Conservation (phyloP, 2,113 vertebrate genomes). For the Acrocephalus arundinaceus region DNA sequence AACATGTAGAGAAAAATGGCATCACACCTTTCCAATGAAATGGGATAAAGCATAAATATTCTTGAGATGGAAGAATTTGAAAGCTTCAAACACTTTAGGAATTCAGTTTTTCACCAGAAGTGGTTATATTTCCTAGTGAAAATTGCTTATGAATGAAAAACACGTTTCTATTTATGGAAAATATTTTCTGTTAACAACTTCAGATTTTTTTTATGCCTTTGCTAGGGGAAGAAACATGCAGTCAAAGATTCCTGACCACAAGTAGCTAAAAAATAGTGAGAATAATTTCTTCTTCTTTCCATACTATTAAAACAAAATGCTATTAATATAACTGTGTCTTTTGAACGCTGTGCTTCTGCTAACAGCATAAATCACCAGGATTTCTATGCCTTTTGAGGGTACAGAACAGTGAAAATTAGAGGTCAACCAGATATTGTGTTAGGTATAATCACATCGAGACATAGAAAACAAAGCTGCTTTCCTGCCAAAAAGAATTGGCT, state of each 20-base stretch:
- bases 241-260: neutral
- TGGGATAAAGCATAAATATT: neutral
- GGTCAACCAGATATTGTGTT: neutral
- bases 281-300: neutral
- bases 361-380: neutral
- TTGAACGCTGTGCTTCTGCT: neutral
- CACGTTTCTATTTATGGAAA: neutral
- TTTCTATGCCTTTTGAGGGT: neutral
- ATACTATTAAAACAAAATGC: neutral
- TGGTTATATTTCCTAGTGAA: neutral
- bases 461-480: neutral
- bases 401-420: neutral
- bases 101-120: neutral
- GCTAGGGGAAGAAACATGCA: neutral
- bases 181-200: neutral
- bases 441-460: neutral
- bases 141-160: neutral
- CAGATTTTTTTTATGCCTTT: neutral
- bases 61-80: neutral
- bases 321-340: neutral
- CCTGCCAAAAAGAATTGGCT: neutral
- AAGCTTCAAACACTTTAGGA: neutral
- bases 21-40: neutral
- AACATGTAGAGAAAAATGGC: accelerated
- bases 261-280: neutral